Evolutionary conservation across 2,797 vertebrate genomes (phyloP).

Genomic region (Nyctibius grandis): DNA sequence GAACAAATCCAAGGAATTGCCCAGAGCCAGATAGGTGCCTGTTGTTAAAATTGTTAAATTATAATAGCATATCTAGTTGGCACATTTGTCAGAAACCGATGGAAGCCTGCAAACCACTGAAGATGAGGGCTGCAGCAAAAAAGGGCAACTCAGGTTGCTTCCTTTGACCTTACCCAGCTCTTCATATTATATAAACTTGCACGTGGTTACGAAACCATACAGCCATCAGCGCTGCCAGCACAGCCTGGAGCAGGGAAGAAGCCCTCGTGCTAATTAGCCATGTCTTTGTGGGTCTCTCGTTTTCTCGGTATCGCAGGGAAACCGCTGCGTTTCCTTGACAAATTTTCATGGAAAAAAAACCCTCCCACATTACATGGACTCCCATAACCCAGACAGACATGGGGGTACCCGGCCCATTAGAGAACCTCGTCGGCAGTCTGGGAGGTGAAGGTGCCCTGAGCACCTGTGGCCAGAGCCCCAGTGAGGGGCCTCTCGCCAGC

Average conservation of each 20-base stretch:
- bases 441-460: accelerated
- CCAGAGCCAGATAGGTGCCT: background rate
- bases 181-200: background rate
- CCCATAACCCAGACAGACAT: background rate
- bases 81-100: background rate
- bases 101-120: background rate
- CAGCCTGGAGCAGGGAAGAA: background rate
- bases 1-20: background rate
- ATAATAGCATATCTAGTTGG: background rate
- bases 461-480: accelerated
- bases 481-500: too few species aligned
- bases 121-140: background rate
- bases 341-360: background rate
- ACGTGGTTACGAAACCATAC: background rate
- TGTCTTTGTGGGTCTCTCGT: background rate
- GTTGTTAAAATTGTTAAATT: background rate
- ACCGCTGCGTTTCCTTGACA: background rate
- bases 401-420: accelerated
- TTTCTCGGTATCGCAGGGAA: background rate
- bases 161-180: background rate
- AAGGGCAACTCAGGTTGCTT: background rate
- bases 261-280: background rate
- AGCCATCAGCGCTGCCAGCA: background rate
- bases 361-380: accelerated
- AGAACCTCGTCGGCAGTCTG: accelerated